Evolutionary conservation across 2,113 vertebrate species (phyloP), one percentile per base, ranked within the genome.

Genomic region (Chloropsis hardwickii): DNA sequence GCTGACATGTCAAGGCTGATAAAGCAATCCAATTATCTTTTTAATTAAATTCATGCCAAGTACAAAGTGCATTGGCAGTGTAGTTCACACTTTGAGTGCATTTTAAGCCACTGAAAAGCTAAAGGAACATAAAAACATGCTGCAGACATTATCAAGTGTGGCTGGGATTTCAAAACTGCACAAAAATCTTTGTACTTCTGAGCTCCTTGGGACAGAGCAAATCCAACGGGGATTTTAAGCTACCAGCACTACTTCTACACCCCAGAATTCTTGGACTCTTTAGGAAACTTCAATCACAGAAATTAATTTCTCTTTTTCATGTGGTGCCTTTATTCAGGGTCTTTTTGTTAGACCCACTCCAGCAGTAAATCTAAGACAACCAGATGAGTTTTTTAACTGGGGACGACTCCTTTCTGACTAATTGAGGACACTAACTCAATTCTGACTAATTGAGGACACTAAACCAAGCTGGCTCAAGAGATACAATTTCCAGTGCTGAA

Each of bases 21-120:
- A 87, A 91, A 93, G 70, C 71, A 88, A 95, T 78, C 87, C 85
- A 89, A 94, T 96, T 95, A 92, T 48, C 70, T 88, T 94, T 93
- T 95, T 69, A 92, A 94, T 95, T 85, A 90, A 95, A 92, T 83
- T 82, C 80, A 70, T 60, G 54, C 51, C 74, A 89, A 91, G 72
- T 57, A 83, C 62, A 76, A 92, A 80, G 73, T 40, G 79, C 1
- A 5, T 1, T 64, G 64, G 81, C 66, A 80, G 44, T 44, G 15
- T 6, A 57, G 51, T 44, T 91, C 62, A 73, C 61, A 56, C 62
- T 82, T 94, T 3, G 53, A 21, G 35, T 69, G 58, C 64, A 50
- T 80, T 94, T 91, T 64, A 89, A 85, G 83, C 18, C 47, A 80
- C 31, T 20, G 69, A 69, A 92, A 96, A 88, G 45, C 65, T 61